Percentiles rank a stretch among this genome's conserved stretches.
phyloP scores from a whole-genome alignment of 2,797 vertebrate genomes.

The Crenuchus spilurus region DNA sequence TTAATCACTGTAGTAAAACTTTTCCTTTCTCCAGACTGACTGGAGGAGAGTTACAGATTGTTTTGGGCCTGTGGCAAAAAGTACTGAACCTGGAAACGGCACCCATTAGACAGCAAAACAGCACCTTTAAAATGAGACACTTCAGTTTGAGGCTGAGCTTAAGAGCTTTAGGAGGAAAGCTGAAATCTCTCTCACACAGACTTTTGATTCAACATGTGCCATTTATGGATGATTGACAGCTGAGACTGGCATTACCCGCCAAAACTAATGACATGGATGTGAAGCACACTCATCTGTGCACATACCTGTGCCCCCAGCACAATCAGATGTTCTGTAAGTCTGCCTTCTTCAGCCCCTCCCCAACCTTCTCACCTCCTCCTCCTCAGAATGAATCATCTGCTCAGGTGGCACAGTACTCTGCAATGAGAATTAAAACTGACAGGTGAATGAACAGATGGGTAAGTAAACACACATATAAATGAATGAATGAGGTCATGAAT shows the following conservation, averaged over 20 bases:
- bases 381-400: background rate
- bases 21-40: background rate
- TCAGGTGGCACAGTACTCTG: background rate
- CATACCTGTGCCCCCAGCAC: background rate
- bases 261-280: constrained; percentile 26
- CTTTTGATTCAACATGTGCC: constrained; percentile 5
- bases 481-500: background rate
- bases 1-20: constrained; percentile 3
- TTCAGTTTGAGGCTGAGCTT: constrained; percentile 12
- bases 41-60: background rate
- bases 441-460: constrained; percentile 23
- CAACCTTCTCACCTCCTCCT: background rate
- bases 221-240: constrained; percentile 38
- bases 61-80: constrained; percentile 38
- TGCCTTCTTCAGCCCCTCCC: background rate
- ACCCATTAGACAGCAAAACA: background rate
- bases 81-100: constrained; percentile 22
- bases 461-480: constrained; percentile 25
- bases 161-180: constrained; percentile 3
- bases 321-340: background rate
- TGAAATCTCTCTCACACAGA: background rate
- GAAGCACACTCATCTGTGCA: background rate
- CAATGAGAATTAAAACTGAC: background rate
- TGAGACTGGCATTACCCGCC: constrained; percentile 4
- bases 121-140: constrained; percentile 9